Evolutionary conservation across 2,113 vertebrate species (phyloP), one percentile per base, ranked within the genome.

Genomic region (Hepsetus odoe): DNA sequence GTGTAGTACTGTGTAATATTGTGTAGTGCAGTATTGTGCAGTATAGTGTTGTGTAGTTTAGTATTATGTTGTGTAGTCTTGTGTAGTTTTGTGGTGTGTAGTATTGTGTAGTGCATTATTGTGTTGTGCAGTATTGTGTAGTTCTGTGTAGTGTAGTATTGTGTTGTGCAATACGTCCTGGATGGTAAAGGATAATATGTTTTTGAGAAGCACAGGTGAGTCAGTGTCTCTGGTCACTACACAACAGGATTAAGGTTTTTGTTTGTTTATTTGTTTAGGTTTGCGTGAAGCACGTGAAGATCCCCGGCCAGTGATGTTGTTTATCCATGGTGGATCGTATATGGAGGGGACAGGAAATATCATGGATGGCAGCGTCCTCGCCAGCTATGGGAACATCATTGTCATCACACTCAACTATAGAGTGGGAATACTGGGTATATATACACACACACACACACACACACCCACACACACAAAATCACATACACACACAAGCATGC

Each of bases 281-380:
- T 96, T 98, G 90, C 94, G 97, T 82, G 97, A 98, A 91, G 95
- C 96, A 32, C 77, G 83, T 40, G 83, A 85, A 9, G 97, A 97
- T 70, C 95, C 97, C 56, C 95, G 96, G 86, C 97, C 97, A 0
- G 97, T 98, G 84, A 99, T 99, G 97, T 94, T 99, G 64, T 99
- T 98, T 68, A 98, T 99, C 90, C 97, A 99, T 0, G 97, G 97
- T 11, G 97, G 97, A 55, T 99, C 97, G 0, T 99, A 99, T 89
- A 99, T 99, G 97, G 97, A 99, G 86, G 97, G 97, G 82, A 99
- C 97, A 0, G 97, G 97, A 51, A 99, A 99, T 92, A 97, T 98
- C 94, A 98, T 99, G 87, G 97, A 99, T 3, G 97, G 97, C 89
- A 97, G 96, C 20, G 89, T 99, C 75, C 91, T 99, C 85, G 97